Percentiles rank a stretch among this genome's conserved stretches.
Conservation (phyloP, 1,140 invertebrate genomes). For the Lysiphlebus fabarum region DNA sequence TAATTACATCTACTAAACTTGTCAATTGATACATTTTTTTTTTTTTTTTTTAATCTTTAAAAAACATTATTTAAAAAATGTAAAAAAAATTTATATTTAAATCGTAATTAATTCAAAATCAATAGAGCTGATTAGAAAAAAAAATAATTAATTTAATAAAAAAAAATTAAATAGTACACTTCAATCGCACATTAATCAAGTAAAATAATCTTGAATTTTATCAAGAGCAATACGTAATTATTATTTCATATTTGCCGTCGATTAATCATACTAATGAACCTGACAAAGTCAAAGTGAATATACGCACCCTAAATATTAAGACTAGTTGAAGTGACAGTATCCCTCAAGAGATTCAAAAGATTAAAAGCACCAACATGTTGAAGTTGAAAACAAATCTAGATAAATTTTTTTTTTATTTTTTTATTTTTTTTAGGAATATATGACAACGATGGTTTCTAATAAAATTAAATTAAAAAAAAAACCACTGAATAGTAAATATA, state of each 20-base stretch:
- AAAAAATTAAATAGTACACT: too few species aligned
- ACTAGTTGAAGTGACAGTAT: background rate
- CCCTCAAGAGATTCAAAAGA: conserved; percentile 11
- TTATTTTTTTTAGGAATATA: too few species aligned
- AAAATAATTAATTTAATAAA: too few species aligned
- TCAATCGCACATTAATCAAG: too few species aligned
- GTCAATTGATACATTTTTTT: background rate
- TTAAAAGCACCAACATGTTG: conserved; percentile 16
- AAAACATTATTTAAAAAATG: conserved; percentile 7
- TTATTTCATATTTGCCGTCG: conserved; percentile 10
- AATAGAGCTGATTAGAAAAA: too few species aligned
- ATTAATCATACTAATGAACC: conserved; percentile 16
- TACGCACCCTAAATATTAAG: conserved; percentile 1
- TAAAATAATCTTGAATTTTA: too few species aligned
- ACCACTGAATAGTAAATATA: too few species aligned
- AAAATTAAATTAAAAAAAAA: too few species aligned
- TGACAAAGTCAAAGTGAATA: background rate
- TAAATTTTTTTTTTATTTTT: background rate
- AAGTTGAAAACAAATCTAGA: conserved; percentile 15
- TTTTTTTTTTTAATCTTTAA: background rate
- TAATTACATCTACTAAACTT: background rate
- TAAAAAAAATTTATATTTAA: too few species aligned
- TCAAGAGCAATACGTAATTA: conserved; percentile 1
- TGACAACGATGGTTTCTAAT: too few species aligned
- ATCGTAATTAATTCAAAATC: too few species aligned